Base-by-base conservation (phyloP, 2,113 vertebrate genomes). In the Tetrax tetrax region DNA sequence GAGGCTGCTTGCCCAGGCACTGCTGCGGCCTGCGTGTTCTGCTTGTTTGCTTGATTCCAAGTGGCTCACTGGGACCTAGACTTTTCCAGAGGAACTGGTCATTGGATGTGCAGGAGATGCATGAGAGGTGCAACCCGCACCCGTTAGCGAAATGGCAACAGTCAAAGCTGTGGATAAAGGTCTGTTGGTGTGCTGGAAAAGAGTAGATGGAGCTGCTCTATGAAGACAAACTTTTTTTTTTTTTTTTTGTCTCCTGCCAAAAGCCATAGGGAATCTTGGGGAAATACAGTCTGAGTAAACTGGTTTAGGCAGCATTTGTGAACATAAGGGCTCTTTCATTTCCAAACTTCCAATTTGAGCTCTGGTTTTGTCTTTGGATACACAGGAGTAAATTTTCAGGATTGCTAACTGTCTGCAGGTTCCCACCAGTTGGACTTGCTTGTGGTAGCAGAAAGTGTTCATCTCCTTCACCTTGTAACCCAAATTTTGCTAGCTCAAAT, bases 91-190 rank as follows among this genome's bases (percentile, higher is more conserved):
- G 53, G 71, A 64, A 7, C 28, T 47, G 28, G 25, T 27, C 0
- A 0, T 33, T 41, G n/a, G 37, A 59, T 15, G 14, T 2, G 0
- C 9, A 14, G 45, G 59, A 56, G 18, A 18, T 33, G 29, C 27
- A 2, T 8, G 43, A 72, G 54, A 51, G 21, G 20, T 54, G n/a
- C 41, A 63, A 6, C 8, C 17, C 0, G 0, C 14, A 22, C 16
- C 64, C 2, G 1, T 29, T 31, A 19, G 50, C 57, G 45, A 72
- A 89, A 81, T 23, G 27, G 25, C 7, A 61, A 8, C 28, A 45
- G 27, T 53, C 5, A 7, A 64, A 79, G 38, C 53, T 69, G 41
- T 18, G 27, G 64, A 9, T 41, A 41, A 66, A 84, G 18, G 13
- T 56, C 78, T 87, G 37, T 9, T 50, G 10, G 24, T 53, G 15